Percentiles rank a stretch among this genome's conserved stretches.
Conservation (phyloP, 37 sponge, comb jelly and placozoan genomes). For the Geodia barretti region DNA sequence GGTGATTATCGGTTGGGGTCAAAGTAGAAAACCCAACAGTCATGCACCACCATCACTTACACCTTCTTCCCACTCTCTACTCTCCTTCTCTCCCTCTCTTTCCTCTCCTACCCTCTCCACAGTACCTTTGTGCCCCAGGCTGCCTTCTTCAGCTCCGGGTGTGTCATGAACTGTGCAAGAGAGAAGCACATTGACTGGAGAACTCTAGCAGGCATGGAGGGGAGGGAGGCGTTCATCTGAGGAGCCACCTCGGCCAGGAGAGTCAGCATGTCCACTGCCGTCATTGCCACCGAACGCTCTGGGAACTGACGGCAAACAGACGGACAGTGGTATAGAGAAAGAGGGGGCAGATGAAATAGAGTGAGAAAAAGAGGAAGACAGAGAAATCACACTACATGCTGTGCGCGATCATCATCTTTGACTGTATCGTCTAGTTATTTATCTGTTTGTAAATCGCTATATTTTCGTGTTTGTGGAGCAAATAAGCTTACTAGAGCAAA, state of each 20-base stretch:
- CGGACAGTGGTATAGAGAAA: not conserved
- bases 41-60: no score
- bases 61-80: no score
- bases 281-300: constrained; percentile 57
- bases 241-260: constrained; percentile 49
- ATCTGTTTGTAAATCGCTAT: not conserved
- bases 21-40: no score
- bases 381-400: no score
- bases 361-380: not conserved
- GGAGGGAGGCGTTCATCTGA: constrained; percentile 33
- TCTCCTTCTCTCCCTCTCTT: not conserved
- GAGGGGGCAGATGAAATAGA: not conserved
- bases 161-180: constrained; percentile 13
- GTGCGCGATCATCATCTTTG: no score
- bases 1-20: no score
- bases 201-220: constrained; percentile 23
- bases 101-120: not conserved
- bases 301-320: constrained; percentile 46
- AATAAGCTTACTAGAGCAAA: not conserved
- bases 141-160: constrained; percentile 5
- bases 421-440: no score
- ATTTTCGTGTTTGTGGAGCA: not conserved
- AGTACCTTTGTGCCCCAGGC: not conserved
- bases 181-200: constrained; percentile 42
- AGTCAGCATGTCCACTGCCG: constrained; percentile 85